phyloP scores from a whole-genome alignment of 2,888 invertebrate genomes.

The Zaprionus bogoriensis region DNA sequence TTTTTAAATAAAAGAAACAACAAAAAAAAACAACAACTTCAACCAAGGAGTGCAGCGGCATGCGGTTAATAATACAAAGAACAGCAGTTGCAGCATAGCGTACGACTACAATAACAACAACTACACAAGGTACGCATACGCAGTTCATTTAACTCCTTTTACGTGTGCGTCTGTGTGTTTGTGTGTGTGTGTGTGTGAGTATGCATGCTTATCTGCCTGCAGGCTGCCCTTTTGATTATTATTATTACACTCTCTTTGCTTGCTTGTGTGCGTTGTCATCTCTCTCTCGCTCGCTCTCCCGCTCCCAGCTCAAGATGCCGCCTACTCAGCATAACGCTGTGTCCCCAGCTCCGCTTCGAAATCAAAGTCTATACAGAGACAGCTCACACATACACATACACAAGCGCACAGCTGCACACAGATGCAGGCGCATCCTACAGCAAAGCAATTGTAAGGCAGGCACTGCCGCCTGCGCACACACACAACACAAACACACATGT shows the following conservation, averaged over 20 bases:
- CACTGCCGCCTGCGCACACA: constrained; percentile 10
- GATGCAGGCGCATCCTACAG: constrained; percentile 22
- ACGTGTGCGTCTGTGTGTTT: neutral
- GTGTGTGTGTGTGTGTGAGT: constrained; percentile 24
- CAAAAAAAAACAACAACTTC: neutral
- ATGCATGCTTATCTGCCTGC: constrained; percentile 43
- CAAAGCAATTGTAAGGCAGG: constrained; percentile 27
- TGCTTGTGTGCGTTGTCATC: constrained; percentile 15
- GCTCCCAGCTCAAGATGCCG: constrained; percentile 43
- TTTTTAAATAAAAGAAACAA: neutral
- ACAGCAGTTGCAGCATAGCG: neutral
- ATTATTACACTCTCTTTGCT: constrained; percentile 39
- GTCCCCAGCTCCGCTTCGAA: constrained; percentile 37
- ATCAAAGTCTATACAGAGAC: constrained; percentile 33
- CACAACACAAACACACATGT: neutral
- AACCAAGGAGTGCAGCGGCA: neutral
- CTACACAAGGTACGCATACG: neutral
- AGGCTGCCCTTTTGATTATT: constrained; percentile 52
- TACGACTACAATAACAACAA: neutral
- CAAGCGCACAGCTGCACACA: neutral
- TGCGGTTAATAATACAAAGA: neutral
- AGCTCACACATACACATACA: constrained; percentile 15
- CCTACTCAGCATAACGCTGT: constrained; percentile 51
- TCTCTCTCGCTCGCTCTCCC: constrained; percentile 8
- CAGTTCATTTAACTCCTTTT: constrained; percentile 39